phyloP scores from a whole-genome alignment of 2,888 invertebrate species.

The Coelopa pilipes region DNA sequence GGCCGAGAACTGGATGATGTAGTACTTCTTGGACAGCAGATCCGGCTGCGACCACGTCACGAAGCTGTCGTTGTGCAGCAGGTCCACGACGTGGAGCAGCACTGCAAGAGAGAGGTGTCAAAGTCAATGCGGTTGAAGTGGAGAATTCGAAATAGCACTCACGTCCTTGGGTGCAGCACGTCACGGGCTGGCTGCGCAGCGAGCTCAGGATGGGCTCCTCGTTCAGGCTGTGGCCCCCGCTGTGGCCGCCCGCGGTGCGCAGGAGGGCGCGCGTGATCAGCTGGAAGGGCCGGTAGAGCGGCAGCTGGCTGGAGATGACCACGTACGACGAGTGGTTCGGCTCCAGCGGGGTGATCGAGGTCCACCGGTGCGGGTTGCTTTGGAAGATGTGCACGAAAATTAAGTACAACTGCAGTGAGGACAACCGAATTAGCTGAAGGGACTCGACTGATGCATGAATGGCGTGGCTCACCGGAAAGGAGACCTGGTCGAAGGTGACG shows the following conservation, averaged over 20 bases:
- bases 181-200: constrained; percentile 59
- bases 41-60: constrained; percentile 61
- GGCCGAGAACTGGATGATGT: constrained; percentile 60
- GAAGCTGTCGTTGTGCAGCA: constrained; percentile 55
- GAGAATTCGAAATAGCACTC: constrained; percentile 49
- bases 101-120: constrained; percentile 47
- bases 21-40: constrained; percentile 60
- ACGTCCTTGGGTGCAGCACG: constrained; percentile 66
- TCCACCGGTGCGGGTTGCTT: constrained; percentile 64
- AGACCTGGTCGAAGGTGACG: constrained; percentile 62
- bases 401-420: constrained; percentile 48
- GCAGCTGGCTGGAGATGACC: constrained; percentile 59
- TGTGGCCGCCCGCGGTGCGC: constrained; percentile 56
- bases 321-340: constrained; percentile 61
- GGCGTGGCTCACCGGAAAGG: constrained; percentile 52
- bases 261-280: constrained; percentile 61
- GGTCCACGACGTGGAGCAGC: constrained; percentile 53
- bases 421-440: neutral
- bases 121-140: neutral
- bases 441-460: neutral
- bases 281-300: constrained; percentile 61
- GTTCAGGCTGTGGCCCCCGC: constrained; percentile 49
- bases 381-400: constrained; percentile 63
- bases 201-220: constrained; percentile 62
- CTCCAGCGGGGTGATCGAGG: constrained; percentile 56